Evolutionary conservation across 2,888 invertebrate species (phyloP).

Genomic region (Aricia artaxerxes): DNA sequence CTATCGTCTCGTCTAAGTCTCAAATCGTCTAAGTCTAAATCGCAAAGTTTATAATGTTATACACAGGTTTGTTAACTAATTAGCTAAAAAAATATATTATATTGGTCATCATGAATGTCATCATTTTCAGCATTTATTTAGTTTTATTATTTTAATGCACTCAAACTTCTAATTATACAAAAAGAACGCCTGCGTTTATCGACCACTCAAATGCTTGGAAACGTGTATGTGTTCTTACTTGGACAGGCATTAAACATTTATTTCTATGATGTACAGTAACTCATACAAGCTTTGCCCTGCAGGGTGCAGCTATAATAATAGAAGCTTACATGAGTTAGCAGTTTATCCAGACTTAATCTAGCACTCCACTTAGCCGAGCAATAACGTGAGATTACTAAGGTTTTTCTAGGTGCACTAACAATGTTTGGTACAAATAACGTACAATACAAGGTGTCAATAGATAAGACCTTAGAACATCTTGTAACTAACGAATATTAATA

Average conservation of each 20-base stretch:
- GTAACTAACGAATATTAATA: no score
- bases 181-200: not conserved
- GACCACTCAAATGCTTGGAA: not conserved
- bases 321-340: not conserved
- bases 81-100: not conserved
- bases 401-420: not conserved
- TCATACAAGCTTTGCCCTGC: not conserved
- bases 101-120: not conserved
- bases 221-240: not conserved
- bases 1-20: not conserved
- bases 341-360: not conserved
- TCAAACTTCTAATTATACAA: not conserved
- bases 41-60: not conserved
- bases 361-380: constrained; percentile 2
- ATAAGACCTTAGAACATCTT: no score
- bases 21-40: not conserved
- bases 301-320: not conserved
- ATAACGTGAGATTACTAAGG: not conserved
- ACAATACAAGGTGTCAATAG: no score
- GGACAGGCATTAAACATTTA: not conserved
- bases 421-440: not conserved
- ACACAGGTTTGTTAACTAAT: not conserved
- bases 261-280: not conserved
- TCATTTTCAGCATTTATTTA: not conserved
- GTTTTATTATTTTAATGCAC: not conserved